Evolutionary conservation across 2,113 vertebrate genomes (phyloP).

Genomic region (Anolis carolinensis): DNA sequence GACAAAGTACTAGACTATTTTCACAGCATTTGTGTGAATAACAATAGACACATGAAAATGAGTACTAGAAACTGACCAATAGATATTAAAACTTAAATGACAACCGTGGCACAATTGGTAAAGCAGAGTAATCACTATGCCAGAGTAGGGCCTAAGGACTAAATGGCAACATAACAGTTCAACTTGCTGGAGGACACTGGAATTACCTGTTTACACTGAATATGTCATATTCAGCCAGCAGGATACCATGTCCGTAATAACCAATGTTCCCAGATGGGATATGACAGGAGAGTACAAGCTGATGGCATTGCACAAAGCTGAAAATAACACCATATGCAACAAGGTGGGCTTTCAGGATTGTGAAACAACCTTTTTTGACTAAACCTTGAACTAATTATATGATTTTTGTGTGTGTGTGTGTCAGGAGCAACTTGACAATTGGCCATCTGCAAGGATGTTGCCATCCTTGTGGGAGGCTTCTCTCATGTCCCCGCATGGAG

Average conservation of each 20-base stretch:
- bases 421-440: too few relatives aligned
- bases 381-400: not conserved
- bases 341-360: too few relatives aligned
- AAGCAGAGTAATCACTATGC: not conserved
- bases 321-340: too few relatives aligned
- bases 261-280: not conserved
- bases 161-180: not conserved
- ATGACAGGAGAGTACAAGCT: not conserved
- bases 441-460: too few relatives aligned
- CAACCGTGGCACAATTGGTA: too few relatives aligned
- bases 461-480: too few relatives aligned
- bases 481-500: too few relatives aligned
- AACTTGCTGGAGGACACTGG: not conserved
- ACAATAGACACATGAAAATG: not conserved
- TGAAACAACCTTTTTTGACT: not conserved
- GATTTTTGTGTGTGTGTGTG: too few relatives aligned
- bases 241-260: too few relatives aligned
- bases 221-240: not conserved
- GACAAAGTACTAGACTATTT: too few relatives aligned
- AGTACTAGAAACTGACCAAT: not conserved
- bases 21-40: too few relatives aligned
- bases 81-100: not conserved
- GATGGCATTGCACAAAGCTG: not conserved
- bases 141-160: not conserved
- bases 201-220: not conserved